These are phyloP conservation scores for Muraenolepis orangiensis DNA, from an alignment of 2,797 vertebrate genomes.

Conservation along the genomic window DNA sequence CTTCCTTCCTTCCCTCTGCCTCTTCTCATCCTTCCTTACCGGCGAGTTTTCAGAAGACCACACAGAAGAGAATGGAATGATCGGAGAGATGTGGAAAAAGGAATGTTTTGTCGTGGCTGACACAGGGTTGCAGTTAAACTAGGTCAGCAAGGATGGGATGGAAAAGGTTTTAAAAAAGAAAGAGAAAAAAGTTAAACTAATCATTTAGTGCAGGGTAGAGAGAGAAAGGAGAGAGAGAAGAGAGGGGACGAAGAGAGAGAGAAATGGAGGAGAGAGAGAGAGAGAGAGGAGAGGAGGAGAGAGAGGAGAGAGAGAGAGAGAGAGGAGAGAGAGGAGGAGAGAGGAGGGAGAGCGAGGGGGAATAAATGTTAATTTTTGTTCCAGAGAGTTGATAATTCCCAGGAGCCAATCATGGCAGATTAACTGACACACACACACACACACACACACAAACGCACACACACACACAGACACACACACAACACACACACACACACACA, in stretches of 20 bases:
- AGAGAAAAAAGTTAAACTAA: no score
- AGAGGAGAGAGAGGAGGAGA: background rate
- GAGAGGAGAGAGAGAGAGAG: background rate
- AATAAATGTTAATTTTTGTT: conserved; percentile 21
- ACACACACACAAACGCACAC: conserved; percentile 1
- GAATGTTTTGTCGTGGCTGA: background rate
- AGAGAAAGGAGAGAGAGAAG: background rate
- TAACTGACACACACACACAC: background rate
- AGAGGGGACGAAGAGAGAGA: background rate
- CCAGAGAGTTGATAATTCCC: conserved; percentile 28
- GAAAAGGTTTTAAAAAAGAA: no score
- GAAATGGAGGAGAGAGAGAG: background rate
- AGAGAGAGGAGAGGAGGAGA: background rate
- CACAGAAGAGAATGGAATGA: background rate
- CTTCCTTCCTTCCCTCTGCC: background rate
- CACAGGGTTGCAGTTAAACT: no score
- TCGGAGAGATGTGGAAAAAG: background rate
- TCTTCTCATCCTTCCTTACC: no score
- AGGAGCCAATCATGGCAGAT: conserved; percentile 23
- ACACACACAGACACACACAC: conserved; percentile 2
- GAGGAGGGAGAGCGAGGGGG: background rate
- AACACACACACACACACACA: background rate
- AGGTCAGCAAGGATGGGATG: no score
- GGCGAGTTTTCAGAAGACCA: background rate
- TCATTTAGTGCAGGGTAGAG: no score